Base-by-base conservation (phyloP, 92 coral and sea anemone genomes). In the Zoanthus sociatus region DNA sequence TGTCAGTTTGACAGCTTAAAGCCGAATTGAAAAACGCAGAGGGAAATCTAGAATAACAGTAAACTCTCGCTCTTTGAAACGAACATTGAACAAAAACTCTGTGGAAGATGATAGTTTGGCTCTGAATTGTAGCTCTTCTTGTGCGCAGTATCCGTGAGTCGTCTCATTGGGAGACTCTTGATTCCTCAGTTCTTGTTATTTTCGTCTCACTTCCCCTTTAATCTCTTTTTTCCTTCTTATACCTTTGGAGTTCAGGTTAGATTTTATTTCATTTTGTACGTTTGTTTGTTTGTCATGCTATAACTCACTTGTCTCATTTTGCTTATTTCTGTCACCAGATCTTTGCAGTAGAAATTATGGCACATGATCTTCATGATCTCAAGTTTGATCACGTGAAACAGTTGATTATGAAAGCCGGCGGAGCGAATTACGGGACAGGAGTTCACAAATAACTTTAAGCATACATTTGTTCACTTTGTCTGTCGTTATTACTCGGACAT, bases 351-450 rank as follows among this genome's bases (percentile, higher is more conserved):
- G 99, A 97, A 92, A 72, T 97, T 78, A 82, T 90, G 82, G 84
- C 96, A 20, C 88, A 92, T 46, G 98, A 97, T 44, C 73, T 32
- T 33, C 84, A 83, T 32, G 99, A 97, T 30, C 89, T 95, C 4
- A 32, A 69, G 12, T 67, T 71, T 3, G 93, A 92, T 9, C 86
- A 92, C 50, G 93, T 97, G 11, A 91, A 89, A 56, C 76, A 78
- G 47, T 8, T 89, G 60, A 83, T 95, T 7, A 90, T 71, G 68
- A 95, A 93, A 82, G 99, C 98, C 7, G 98, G 99, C 2, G 99
- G 99, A 2, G 98, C 99, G 0, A 97, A 97, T 83, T 97, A 97
- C 82, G 99, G 99, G 6, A 92, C 94, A 10, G 99, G 96, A 0
- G 60, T 46, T 51, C 84, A 79, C 37, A 64, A 81, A 21, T 81